Conservation (phyloP, 2,888 invertebrate genomes). For the Cremastinae sp. region DNA sequence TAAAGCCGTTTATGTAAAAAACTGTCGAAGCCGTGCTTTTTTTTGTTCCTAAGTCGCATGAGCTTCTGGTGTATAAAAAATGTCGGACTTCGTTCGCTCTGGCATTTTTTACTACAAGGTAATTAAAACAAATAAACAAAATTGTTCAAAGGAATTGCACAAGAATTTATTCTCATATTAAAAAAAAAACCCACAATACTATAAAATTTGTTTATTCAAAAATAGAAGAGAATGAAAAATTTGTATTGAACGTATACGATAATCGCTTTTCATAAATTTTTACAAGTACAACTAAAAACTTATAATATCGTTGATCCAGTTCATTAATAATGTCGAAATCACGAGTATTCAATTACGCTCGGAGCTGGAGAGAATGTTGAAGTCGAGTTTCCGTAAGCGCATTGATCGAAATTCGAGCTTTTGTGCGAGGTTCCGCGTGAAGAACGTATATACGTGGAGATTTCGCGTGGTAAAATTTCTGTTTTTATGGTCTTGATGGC, state of each 20-base stretch:
- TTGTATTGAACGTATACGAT: no score
- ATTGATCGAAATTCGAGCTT: slow-evolving; percentile 26
- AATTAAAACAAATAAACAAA: no score
- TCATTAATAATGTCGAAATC: no score
- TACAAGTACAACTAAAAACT: slow-evolving; percentile 1
- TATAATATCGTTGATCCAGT: slow-evolving; percentile 16
- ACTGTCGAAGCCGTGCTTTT: slow-evolving; percentile 6
- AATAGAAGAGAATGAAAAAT: no score
- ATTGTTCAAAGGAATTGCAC: no score
- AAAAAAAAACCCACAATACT: no score
- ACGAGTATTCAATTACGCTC: no score
- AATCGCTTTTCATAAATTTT: background rate
- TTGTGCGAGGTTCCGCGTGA: background rate
- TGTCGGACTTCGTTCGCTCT: no score
- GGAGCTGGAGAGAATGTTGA: slow-evolving; percentile 16
- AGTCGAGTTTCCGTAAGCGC: slow-evolving; percentile 22
- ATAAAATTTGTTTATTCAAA: no score
- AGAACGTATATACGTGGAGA: background rate
- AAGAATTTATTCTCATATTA: no score
- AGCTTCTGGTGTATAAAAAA: background rate
- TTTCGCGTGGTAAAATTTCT: slow-evolving; percentile 15
- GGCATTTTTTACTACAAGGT: no score
- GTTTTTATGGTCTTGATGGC: slow-evolving; percentile 17
- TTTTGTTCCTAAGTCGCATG: background rate
- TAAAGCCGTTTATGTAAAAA: slow-evolving; percentile 11